Evolutionary conservation across 2,113 vertebrate genomes (phyloP), one percentile per base, ranked within the genome.

Genomic region (Solea senegalensis): DNA sequence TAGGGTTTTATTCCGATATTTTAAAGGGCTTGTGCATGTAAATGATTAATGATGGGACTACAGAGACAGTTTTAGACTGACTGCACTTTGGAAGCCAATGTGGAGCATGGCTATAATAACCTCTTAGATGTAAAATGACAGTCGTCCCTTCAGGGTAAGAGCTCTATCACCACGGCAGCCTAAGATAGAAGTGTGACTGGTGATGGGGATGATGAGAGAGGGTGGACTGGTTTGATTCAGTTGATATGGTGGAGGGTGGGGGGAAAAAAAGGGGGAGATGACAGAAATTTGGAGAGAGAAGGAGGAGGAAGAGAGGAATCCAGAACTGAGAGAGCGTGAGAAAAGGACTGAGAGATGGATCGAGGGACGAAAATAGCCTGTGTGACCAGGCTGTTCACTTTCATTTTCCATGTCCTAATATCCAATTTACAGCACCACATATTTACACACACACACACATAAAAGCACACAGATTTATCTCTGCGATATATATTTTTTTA

Each of bases 291-390:
- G 66, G 59, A 21, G 65, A 65, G 52, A 60, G 48, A 16, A 63
- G 52, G 52, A 44, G 64, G 58, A 52, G 41, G 34, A 49, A 43
- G 63, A 34, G 56, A 67, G 55, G 26, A 53, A 65, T 70, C 39
- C 62, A 34, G 34, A 6, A 80, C 68, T 64, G 71, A 64, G 72
- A 65, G 50, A 67, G 85, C 44, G 15, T 77, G 83, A 82, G 83
- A 74, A 68, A 34, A 68, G 41, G 75, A 84, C 73, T 60, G 75
- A 86, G 84, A 83, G 72, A 88, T 84, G 69, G 77, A 86, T 81
- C 53, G 62, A 76, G 46, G 72, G 85, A 90, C 89, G 81, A 72
- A 92, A 89, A 92, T 90, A 92, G 89, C 80, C 69, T 49, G 74
- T 81, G 81, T 85, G 86, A 77, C 88, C 77, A 83, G 74, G 86